Percentiles rank a stretch among this genome's conserved stretches.
These are phyloP conservation scores for Sterna hirundo DNA, from an alignment of 2,113 vertebrate genomes.

Conservation along the genomic window DNA sequence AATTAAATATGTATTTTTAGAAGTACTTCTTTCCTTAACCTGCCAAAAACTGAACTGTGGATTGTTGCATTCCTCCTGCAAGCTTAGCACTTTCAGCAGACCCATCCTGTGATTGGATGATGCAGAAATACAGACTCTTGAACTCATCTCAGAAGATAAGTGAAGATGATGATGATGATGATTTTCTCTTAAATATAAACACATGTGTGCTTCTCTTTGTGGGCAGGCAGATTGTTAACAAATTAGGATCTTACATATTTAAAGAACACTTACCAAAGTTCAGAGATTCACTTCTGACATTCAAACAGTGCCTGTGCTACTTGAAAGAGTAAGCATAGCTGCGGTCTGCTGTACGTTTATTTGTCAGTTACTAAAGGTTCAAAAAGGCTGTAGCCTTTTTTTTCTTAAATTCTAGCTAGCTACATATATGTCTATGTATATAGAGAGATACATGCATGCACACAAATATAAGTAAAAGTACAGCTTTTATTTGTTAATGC, in stretches of 20 bases:
- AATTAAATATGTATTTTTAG: background rate
- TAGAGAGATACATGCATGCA: background rate
- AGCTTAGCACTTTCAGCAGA: background rate
- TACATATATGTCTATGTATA: background rate
- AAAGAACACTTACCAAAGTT: background rate
- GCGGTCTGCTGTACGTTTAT: background rate
- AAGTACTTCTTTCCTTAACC: background rate
- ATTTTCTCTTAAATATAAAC: background rate
- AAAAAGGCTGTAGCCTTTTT: background rate
- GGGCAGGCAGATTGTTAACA: background rate
- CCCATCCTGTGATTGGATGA: background rate
- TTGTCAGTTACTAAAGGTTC: background rate
- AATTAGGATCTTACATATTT: background rate
- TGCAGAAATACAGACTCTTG: background rate
- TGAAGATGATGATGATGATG: background rate
- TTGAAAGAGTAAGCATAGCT: background rate
- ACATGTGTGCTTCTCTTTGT: rapidly evolving
- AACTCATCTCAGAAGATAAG: background rate
- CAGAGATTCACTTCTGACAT: background rate
- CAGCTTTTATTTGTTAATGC: background rate
- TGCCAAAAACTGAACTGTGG: background rate
- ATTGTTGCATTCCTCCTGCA: background rate
- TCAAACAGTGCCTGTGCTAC: background rate
- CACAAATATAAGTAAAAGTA: background rate
- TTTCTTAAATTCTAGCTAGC: background rate